Conservation (phyloP, 2,113 vertebrate species). For the Petrocephalus microphthalmus region DNA sequence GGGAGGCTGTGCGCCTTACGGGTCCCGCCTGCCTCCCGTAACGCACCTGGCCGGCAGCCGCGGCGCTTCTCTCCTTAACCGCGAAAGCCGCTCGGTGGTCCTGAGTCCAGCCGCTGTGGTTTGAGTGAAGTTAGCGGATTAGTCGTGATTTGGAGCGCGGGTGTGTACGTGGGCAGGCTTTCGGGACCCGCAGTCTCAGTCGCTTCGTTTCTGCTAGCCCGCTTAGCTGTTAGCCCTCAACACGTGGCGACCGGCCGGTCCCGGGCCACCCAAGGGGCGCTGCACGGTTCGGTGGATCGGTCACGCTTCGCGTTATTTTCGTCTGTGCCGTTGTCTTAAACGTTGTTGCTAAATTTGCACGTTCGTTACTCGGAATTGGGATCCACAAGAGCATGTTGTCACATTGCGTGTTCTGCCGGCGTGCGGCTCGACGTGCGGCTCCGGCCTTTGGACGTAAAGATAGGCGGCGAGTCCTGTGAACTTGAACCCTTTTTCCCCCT, state of each 20-base stretch:
- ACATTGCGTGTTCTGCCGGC: background rate
- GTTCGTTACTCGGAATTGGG: background rate
- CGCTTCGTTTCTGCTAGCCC: background rate
- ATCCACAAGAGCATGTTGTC: background rate
- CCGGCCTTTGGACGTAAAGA: background rate
- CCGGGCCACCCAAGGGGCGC: background rate
- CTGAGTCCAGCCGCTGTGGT: background rate
- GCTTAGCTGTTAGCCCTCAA: background rate
- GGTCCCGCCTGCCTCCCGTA: background rate
- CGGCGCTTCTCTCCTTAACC: background rate
- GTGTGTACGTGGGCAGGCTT: background rate
- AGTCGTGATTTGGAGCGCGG: background rate
- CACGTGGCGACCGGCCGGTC: slow-evolving; percentile 11
- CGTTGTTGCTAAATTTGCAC: background rate
- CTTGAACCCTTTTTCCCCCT: background rate
- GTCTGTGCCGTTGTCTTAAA: background rate
- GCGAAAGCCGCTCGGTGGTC: background rate
- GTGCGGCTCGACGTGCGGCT: background rate
- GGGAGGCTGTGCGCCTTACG: background rate
- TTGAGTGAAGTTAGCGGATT: background rate
- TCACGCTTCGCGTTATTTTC: background rate
- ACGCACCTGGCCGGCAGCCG: background rate
- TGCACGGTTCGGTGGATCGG: background rate
- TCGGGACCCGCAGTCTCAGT: background rate
- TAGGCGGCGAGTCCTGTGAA: background rate